Base-by-base conservation (phyloP, 2,797 vertebrate genomes). In the Labroides dimidiatus region DNA sequence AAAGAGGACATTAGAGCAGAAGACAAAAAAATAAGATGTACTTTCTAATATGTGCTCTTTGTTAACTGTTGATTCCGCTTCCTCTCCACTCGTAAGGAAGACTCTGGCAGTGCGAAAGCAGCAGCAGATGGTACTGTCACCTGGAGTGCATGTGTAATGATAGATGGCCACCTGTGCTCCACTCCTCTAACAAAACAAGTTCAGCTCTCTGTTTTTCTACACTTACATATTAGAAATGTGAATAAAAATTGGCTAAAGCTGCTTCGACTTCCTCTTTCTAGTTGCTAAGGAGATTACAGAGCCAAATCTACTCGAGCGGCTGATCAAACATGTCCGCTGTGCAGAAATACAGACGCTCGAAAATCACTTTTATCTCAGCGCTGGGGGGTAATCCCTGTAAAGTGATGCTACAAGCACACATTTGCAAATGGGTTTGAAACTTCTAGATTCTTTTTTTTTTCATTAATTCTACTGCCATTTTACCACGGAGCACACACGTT, bases 41-140 rank as follows among this genome's bases (percentile, higher is more conserved):
- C n/a, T n/a, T n/a, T n/a, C n/a, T n/a, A n/a, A n/a, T 19, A 27
- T 53, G n/a, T 67, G 67, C 43, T 21, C 30, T 73, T 61, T 81
- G 64, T 83, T 65, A 69, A 48, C 69, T 69, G 80, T 80, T 72
- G 51, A 57, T 36, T 73, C 45, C 41, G 48, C 64, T 80, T 84
- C 55, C 83, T 84, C 70, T 87, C 57, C 82, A 82, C 80, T n/a
- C n/a, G 72, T 75, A 71, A 78, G 54, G 39, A 63, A 69, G 43
- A 30, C 41, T 69, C 45, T 75, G 81, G 78, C 68, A 51, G 51
- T 24, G 36, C 60, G 63, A 70, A 61, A 19, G 72, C 10, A 64
- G 84, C 78, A 78, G 79, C 92, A 93, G 91, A 93, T 92, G 92
- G 89, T 47, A 30, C 69, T 80, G 84, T 93, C 91, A 90, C 88